Evolutionary conservation across 2,797 vertebrate species (phyloP), one percentile per base, ranked within the genome.

Genomic region (Hippopotamyrus pictus): DNA sequence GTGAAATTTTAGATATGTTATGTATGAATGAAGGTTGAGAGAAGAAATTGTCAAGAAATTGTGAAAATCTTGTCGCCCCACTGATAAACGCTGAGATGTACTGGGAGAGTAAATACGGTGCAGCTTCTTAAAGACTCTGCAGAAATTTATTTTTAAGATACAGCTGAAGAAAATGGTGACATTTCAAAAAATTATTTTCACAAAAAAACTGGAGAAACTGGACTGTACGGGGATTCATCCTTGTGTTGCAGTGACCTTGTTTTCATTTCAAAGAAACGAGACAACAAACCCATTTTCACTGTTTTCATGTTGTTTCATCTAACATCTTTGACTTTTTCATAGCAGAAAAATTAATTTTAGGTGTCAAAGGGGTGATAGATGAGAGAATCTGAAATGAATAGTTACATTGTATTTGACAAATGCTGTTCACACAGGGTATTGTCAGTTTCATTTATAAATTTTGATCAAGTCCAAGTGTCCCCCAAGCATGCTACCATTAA

Each of bases 101-200:
- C 41, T 8, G 8, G 79, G 17, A 83, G 41, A 22, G 41, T 48
- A 9, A 79, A 19, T 37, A 44, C 17, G 8, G 19, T 5, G 29
- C 59, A 73, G 65, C 65, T 73, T 33, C 29, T 69, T 14, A 84
- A 51, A 50, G 48, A 85, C 44, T 50, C 48, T 51, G 11, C 82
- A 85, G 44, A 85, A n/a, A 85, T 85, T 25, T 85, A 51, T 85
- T 82, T 82, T 46, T 82, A 44, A 29, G 82, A 51, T 85, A 50
- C 82, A 22, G 82, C 44, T 50, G 46, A 85, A 79, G 44, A 84
- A 48, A 50, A 25, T 11, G 17, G 79, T 83, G 79, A 83, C n/a
- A 50, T 83, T 50, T 48, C 41, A 48, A 83, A 83, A 83, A 83
- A 83, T 46, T 44, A 44, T 82, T 82, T 50, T 83, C 79, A 83